Evolutionary conservation across 2,797 vertebrate genomes (phyloP).

Genomic region (Glossophaga mutica): DNA sequence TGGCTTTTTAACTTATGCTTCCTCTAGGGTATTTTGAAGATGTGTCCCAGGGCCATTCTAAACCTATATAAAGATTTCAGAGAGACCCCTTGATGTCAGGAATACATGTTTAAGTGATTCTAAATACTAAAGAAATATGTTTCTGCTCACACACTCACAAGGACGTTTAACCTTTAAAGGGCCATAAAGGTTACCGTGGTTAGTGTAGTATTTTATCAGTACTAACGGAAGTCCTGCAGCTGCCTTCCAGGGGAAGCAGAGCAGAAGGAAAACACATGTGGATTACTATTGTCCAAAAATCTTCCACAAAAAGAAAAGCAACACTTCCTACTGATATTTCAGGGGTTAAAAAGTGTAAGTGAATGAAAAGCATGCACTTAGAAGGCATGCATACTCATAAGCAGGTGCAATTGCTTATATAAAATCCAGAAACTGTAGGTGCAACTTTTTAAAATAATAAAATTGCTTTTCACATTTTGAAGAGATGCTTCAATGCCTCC

Average conservation of each 20-base stretch:
- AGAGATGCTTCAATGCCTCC: conserved; percentile 78
- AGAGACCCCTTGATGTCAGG: neutral
- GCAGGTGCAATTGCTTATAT: conserved; percentile 9
- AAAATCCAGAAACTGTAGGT: conserved; percentile 29
- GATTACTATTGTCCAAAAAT: neutral
- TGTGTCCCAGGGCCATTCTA: neutral
- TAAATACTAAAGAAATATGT: neutral
- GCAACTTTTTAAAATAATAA: neutral
- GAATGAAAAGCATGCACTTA: neutral
- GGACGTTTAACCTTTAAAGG: conserved; percentile 25
- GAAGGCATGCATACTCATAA: neutral
- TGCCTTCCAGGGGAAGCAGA: neutral
- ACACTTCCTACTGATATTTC: neutral
- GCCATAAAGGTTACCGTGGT: neutral
- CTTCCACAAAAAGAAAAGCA: neutral
- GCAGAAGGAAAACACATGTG: neutral
- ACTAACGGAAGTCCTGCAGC: neutral
- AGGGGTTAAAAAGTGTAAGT: neutral
- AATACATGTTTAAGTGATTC: neutral
- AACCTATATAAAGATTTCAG: conserved; percentile 20
- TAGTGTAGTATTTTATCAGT: neutral
- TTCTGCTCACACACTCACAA: neutral
- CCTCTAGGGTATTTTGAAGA: neutral
- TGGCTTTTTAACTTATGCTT: neutral
- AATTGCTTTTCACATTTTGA: conserved; percentile 65